Percentiles rank a stretch among this genome's conserved stretches.
Conservation (phyloP, 2,888 invertebrate species). For the Stramonita haemastoma region DNA sequence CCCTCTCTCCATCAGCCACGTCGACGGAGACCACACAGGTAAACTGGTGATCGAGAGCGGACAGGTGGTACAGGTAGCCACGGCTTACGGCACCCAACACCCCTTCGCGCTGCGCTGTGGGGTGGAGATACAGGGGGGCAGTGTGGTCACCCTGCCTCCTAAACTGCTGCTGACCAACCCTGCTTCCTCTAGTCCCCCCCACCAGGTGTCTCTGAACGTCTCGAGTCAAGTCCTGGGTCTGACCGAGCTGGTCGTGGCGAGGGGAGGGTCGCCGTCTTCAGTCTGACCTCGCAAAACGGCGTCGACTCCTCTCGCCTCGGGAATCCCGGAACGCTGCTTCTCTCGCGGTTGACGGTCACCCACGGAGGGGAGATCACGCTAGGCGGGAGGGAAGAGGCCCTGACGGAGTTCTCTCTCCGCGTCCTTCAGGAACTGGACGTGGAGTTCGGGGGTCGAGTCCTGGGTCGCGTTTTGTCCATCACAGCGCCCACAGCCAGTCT, state of each 20-base stretch:
- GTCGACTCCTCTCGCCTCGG: constrained; percentile 44
- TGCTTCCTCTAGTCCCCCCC: constrained; percentile 46
- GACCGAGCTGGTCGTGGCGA: constrained; percentile 57
- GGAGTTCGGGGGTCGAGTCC: constrained; percentile 56
- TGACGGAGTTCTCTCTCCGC: constrained; percentile 50
- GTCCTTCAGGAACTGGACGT: constrained; percentile 54
- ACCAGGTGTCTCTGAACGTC: constrained; percentile 54
- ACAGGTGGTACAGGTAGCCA: constrained; percentile 59
- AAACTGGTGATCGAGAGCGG: constrained; percentile 46
- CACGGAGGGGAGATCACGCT: constrained; percentile 58
- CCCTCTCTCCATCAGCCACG: constrained; percentile 47
- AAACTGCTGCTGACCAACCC: constrained; percentile 54
- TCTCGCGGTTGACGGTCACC: constrained; percentile 58
- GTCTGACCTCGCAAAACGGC: constrained; percentile 53
- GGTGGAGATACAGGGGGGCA: constrained; percentile 51
- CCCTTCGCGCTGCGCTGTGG: constrained; percentile 59
- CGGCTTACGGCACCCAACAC: constrained; percentile 59
- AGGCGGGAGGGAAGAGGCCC: constrained; percentile 51
- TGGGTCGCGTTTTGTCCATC: constrained; percentile 52
- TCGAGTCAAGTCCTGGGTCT: constrained; percentile 57
- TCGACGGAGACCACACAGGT: constrained; percentile 61
- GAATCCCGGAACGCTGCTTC: constrained; percentile 52
- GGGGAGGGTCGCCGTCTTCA: constrained; percentile 55
- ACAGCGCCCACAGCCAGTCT: constrained; percentile 53
- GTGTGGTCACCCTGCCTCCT: constrained; percentile 52